A percentile compares a stretch with the other conserved stretches of the same genome.
Conservation (phyloP, 2,113 vertebrate species). For the Phrynocephalus versicolor region DNA sequence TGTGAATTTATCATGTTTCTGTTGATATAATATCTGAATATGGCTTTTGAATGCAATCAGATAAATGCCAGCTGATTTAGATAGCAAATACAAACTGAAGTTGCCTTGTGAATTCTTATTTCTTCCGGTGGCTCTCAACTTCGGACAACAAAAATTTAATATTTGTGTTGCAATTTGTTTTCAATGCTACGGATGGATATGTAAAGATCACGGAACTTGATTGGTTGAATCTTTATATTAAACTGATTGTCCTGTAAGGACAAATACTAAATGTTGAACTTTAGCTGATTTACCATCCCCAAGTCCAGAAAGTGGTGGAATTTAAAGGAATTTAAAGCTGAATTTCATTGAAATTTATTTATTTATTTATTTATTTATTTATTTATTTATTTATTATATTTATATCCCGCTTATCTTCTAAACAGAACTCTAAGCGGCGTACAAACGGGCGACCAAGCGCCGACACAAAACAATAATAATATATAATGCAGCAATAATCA, state of each 20-base stretch:
- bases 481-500: too few relatives aligned
- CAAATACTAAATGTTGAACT: neutral
- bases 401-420: too few relatives aligned
- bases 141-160: neutral
- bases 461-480: too few relatives aligned
- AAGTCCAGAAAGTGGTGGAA: constrained; percentile 25
- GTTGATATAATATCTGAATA: neutral
- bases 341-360: too few relatives aligned
- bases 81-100: neutral
- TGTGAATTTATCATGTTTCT: neutral
- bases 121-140: neutral
- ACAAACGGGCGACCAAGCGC: too few relatives aligned
- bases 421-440: too few relatives aligned
- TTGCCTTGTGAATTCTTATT: neutral
- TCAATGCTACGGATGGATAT: neutral
- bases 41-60: neutral
- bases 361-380: too few relatives aligned
- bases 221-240: constrained; percentile 14
- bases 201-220: constrained; percentile 26
- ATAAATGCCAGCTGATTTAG: neutral
- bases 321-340: constrained; percentile 19
- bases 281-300: constrained; percentile 1
- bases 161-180: neutral
- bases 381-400: too few relatives aligned
- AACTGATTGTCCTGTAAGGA: neutral